These are phyloP conservation scores for Megalops cyprinoides DNA, from an alignment of 2,797 vertebrate genomes.

Conservation along the genomic window DNA sequence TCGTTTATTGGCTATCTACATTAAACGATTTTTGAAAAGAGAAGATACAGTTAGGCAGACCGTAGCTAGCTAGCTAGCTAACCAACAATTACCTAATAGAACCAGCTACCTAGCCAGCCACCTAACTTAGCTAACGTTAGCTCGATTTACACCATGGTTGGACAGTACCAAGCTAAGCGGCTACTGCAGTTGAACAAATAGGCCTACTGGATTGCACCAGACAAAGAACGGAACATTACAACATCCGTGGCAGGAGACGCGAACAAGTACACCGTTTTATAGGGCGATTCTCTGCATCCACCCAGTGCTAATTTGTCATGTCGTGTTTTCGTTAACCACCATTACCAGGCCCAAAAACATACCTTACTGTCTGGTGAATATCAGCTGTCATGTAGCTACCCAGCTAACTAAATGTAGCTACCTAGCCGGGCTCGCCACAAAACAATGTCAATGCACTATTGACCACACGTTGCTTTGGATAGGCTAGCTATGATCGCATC, in stretches of 20 bases:
- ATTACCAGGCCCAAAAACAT: not conserved
- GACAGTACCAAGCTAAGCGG: not conserved
- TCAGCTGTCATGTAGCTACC: slow-evolving; percentile 44
- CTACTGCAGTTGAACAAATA: not conserved
- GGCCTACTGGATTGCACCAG: slow-evolving; percentile 13
- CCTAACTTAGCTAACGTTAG: not conserved
- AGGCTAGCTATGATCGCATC: slow-evolving; percentile 46
- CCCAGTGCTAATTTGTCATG: not conserved
- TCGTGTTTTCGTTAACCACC: not conserved
- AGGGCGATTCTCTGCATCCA: not conserved
- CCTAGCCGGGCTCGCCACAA: not conserved
- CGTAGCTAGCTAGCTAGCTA: not conserved
- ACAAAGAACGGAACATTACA: not conserved
- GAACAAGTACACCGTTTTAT: not conserved
- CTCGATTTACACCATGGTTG: not conserved
- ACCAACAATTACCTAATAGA: not conserved
- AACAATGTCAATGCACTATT: slow-evolving; percentile 51
- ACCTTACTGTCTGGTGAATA: slow-evolving; percentile 24
- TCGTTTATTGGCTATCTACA: not conserved
- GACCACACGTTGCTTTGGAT: slow-evolving; percentile 53
- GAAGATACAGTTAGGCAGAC: too few species aligned
- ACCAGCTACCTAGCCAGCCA: not conserved
- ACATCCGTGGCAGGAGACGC: not conserved
- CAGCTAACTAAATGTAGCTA: slow-evolving; percentile 44
- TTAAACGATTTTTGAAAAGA: not conserved